These are phyloP conservation scores for Mormyrus iriodes DNA, from an alignment of 2,113 vertebrate species.

Conservation along the genomic window DNA sequence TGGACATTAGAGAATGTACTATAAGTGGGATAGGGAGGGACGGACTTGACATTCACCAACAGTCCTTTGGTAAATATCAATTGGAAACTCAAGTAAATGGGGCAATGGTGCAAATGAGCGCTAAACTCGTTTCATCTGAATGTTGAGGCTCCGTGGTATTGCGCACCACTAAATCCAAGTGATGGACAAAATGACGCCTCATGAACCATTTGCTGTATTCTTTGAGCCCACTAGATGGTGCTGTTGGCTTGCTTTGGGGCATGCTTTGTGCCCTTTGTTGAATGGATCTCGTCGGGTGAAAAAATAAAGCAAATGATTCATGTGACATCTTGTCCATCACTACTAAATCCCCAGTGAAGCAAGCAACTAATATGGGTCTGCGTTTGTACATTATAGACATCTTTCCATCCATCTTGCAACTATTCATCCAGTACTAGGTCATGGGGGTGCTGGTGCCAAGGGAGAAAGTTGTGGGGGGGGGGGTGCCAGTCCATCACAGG, in stretches of 20 bases:
- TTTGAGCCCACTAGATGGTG: not conserved
- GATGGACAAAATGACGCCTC: not conserved
- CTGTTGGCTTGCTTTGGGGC: not conserved
- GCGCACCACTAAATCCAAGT: not conserved
- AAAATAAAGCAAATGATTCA: not conserved
- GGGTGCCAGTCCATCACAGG: not conserved
- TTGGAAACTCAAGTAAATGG: not conserved
- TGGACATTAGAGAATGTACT: not conserved
- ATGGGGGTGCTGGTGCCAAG: not conserved
- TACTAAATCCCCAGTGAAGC: not conserved
- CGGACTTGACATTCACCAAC: not conserved
- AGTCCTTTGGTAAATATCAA: not conserved
- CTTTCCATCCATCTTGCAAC: not conserved
- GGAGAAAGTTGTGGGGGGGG: not conserved
- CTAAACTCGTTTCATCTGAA: not conserved
- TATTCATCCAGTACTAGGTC: not conserved
- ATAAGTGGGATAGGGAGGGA: not conserved
- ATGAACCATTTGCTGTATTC: not conserved
- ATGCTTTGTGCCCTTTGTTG: not conserved
- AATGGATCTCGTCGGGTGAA: not conserved
- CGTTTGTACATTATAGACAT: not conserved
- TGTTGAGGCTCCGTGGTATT: not conserved
- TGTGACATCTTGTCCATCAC: not conserved
- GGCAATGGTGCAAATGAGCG: not conserved
- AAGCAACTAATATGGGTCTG: not conserved